phyloP scores from a whole-genome alignment of 30 jellyfish, hydroid and myxozoan species.

The Pelagia noctiluca region DNA sequence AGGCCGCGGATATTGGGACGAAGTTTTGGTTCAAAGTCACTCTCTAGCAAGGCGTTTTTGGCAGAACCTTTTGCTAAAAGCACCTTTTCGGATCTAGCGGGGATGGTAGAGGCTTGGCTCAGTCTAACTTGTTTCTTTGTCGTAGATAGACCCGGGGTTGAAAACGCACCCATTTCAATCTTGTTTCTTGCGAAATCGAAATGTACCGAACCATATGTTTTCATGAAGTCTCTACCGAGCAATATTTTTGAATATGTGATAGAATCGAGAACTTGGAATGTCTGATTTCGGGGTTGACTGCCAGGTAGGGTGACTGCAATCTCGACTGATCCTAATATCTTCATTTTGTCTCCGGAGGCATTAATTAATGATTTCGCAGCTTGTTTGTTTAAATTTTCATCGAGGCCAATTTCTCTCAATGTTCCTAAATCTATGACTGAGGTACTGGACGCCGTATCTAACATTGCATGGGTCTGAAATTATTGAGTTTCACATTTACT shows the following conservation, averaged over 20 bases:
- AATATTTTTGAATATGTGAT: constrained; percentile 36
- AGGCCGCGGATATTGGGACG: constrained; percentile 4
- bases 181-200: constrained; percentile 26
- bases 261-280: constrained; percentile 52
- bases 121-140: constrained; percentile 41
- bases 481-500: constrained; percentile 42
- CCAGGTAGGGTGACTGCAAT: constrained; percentile 31
- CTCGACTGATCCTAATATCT: no score
- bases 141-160: no score
- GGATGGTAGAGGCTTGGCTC: constrained; percentile 17
- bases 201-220: constrained; percentile 10
- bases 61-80: constrained; percentile 19
- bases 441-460: constrained; percentile 54
- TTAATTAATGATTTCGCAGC: no score
- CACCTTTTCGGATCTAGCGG: constrained; percentile 41
- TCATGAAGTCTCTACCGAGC: constrained; percentile 59
- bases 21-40: constrained; percentile 40
- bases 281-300: constrained; percentile 41
- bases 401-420: constrained; percentile 15
- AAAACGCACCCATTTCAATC: no score
- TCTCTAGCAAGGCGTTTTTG: constrained; percentile 23
- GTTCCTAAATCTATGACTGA: constrained; percentile 45
- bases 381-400: no score
- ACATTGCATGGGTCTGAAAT: constrained; percentile 50
- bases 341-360: no score